Conservation (phyloP, 2,113 vertebrate species). For the Erinaceus europaeus region DNA sequence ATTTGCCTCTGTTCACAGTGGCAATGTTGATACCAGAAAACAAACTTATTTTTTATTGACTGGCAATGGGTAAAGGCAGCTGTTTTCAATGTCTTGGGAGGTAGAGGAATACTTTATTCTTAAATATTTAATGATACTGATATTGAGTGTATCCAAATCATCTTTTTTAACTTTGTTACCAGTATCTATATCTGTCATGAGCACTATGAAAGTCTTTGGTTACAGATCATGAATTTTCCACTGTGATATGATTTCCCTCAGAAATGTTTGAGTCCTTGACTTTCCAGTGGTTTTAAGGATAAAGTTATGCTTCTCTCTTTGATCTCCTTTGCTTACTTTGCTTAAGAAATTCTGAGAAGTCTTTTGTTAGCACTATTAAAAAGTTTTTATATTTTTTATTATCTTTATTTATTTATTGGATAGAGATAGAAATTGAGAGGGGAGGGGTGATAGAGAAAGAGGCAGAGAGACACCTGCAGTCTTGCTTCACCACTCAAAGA, state of each 20-base stretch:
- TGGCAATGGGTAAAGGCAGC: neutral
- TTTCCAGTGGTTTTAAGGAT: neutral
- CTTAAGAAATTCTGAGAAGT: neutral
- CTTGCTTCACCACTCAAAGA: no score
- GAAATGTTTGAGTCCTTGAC: neutral
- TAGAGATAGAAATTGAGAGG: no score
- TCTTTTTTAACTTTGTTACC: neutral
- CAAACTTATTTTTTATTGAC: neutral
- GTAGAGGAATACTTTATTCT: neutral
- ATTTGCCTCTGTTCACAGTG: neutral
- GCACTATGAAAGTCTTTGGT: neutral
- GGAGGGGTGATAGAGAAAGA: no score
- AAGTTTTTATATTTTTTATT: no score
- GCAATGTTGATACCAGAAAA: neutral
- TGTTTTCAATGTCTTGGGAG: neutral
- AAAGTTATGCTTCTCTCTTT: neutral
- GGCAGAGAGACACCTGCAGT: no score
- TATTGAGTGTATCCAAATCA: slow-evolving; percentile 10
- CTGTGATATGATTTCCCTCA: neutral
- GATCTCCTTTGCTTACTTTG: neutral
- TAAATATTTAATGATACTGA: neutral
- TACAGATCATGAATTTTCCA: slow-evolving; percentile 4
- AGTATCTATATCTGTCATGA: neutral
- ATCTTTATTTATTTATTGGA: no score
- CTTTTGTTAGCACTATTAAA: neutral